These are phyloP conservation scores for Sebastes cheni DNA, from an alignment of 2,797 vertebrate genomes.

Conservation along the genomic window DNA sequence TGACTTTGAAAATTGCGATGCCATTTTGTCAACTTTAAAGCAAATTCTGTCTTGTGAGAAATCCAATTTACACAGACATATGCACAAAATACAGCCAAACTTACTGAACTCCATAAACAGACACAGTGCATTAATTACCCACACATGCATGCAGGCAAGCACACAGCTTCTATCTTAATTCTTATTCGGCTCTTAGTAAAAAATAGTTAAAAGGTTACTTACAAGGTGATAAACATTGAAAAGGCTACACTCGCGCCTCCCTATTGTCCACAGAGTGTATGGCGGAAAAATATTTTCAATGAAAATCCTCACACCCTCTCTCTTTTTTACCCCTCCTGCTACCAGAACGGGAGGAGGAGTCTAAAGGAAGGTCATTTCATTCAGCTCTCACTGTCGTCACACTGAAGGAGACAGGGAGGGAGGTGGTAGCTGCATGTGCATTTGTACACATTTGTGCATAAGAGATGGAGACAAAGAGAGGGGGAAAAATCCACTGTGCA, in stretches of 20 bases:
- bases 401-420: conserved; percentile 56
- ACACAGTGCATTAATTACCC: neutral
- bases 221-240: conserved; percentile 65
- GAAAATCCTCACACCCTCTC: conserved; percentile 57
- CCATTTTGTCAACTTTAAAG: neutral
- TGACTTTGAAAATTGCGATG: neutral
- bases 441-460: conserved; percentile 14
- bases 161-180: neutral
- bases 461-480: neutral
- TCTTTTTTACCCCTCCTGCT: conserved; percentile 40
- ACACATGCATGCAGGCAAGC: neutral
- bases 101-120: conserved; percentile 32
- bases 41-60: neutral
- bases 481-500: neutral
- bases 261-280: conserved; percentile 57
- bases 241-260: conserved; percentile 46
- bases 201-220: conserved; percentile 62
- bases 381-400: conserved; percentile 73
- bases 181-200: neutral
- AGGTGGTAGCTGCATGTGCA: conserved; percentile 14
- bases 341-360: conserved; percentile 66
- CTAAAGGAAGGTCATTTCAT: conserved; percentile 77
- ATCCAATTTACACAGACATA: neutral
- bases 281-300: conserved; percentile 60
- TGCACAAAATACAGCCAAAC: conserved; percentile 5